phyloP scores from a whole-genome alignment of 2,113 vertebrate species.

The Xenopus tropicalis region DNA sequence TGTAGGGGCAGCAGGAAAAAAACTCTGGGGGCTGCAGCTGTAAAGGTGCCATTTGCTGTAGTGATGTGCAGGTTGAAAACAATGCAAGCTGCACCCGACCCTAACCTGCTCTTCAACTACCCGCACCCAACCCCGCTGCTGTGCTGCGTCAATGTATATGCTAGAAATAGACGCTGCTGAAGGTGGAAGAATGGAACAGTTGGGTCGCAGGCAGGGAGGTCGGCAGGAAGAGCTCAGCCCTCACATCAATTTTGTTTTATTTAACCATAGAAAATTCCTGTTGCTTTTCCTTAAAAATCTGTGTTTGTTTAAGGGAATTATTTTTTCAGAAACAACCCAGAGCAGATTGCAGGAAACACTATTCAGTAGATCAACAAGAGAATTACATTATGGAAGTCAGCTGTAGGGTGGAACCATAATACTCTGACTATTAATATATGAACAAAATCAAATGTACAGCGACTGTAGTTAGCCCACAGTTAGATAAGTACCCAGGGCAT shows the following conservation, averaged over 20 bases:
- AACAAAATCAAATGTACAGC: conserved; percentile 1
- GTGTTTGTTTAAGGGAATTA: background rate
- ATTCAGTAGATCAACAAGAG: background rate
- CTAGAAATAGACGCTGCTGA: too few relatives aligned
- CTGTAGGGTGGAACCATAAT: background rate
- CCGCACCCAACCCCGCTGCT: too few relatives aligned
- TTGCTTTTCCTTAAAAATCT: background rate
- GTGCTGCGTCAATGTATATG: too few relatives aligned
- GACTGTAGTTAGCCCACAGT: conserved; percentile 12
- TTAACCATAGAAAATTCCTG: background rate
- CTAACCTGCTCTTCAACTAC: too few relatives aligned
- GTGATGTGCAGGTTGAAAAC: too few relatives aligned
- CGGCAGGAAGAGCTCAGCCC: too few relatives aligned
- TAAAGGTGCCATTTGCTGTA: too few relatives aligned
- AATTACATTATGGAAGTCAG: background rate
- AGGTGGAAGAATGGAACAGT: too few relatives aligned
- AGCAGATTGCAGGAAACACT: background rate
- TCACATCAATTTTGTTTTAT: background rate
- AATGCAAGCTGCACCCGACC: too few relatives aligned
- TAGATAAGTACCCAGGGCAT: conserved; percentile 14
- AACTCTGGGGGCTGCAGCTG: too few relatives aligned
- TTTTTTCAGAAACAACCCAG: background rate
- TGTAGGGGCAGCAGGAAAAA: too few relatives aligned
- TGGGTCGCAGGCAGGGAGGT: too few relatives aligned
- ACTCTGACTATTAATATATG: background rate